Evolutionary conservation across 2,888 invertebrate species (phyloP), one percentile per base, ranked within the genome.

Genomic region (Rhimphoctona megacephalus): DNA sequence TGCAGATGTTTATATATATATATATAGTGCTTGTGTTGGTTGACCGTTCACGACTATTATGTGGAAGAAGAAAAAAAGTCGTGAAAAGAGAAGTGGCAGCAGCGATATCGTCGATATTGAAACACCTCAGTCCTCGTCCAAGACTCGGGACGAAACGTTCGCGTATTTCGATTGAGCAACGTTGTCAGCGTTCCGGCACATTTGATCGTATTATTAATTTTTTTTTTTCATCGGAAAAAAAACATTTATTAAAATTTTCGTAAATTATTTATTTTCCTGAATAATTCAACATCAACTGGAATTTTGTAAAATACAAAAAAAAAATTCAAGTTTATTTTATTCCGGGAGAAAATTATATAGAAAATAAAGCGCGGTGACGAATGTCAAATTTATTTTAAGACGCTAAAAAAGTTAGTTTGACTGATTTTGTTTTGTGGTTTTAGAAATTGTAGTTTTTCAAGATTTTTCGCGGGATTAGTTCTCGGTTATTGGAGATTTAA

Each of bases 91-190:
- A 66, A 39, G 52, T 76, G 36, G 52, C 79, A 57, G 61, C 64
- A 11, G 25, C 67, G 64, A 79, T 74, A 64, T 33, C 64, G 43
- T 54, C 78, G 61, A 81, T 81, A 81, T 84, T 81, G 74, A 69
- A 73, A 74, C 84, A 86, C 84, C 86, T 84, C 86, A 86, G 86
- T 86, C 25, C 83, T 66, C 78, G 52, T 64, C 67, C 74, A 69
- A 69, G 84, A 78, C 69, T 86, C 78, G 52, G 77, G 22, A 79
- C 61, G 86, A 79, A 83, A 86, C 81, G 84, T 81, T 84, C 78
- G 69, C 36, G 36, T 11, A 22, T 33, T 64, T 30, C 22, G 43
- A 33, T 33, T 17, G 3, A 46, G 76, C 19, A 3, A 8, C 36
- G 22, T n/a, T 54, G 33, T 19, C 30, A 49, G 66, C 64, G 77